These are phyloP conservation scores for Ceratoteleas bidentatus DNA, from an alignment of 1,140 invertebrate genomes.

Conservation along the genomic window DNA sequence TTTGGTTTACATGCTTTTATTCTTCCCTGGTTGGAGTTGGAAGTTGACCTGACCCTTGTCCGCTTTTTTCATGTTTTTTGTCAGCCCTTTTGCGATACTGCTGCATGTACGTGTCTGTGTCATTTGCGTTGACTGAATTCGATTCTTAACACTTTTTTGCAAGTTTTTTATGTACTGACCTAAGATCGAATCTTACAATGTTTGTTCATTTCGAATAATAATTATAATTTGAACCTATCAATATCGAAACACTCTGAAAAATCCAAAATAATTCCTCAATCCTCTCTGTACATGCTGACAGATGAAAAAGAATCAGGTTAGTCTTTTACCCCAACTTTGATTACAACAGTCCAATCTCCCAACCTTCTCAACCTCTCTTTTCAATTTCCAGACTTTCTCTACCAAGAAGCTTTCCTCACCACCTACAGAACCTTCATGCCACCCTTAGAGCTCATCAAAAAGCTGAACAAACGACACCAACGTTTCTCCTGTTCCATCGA, in stretches of 20 bases:
- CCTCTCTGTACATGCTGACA: constrained; percentile 68
- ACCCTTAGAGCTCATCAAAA: constrained; percentile 92
- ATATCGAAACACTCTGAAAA: too few relatives aligned
- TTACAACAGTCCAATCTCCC: constrained; percentile 10
- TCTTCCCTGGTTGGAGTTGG: constrained; percentile 23
- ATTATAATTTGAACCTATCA: too few relatives aligned
- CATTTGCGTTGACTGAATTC: not conserved
- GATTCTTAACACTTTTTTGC: too few relatives aligned
- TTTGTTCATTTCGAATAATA: too few relatives aligned
- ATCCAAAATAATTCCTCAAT: too few relatives aligned
- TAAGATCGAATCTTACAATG: too few relatives aligned
- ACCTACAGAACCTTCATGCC: constrained; percentile 97
- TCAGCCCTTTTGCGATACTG: not conserved
- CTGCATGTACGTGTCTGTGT: constrained; percentile 28
- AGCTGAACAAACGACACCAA: constrained; percentile 92
- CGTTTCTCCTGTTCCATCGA: constrained; percentile 90
- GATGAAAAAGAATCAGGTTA: constrained; percentile 83
- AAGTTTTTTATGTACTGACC: too few relatives aligned
- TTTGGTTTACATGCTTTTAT: constrained; percentile 46
- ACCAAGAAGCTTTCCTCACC: constrained; percentile 98
- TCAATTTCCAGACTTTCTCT: constrained; percentile 89
- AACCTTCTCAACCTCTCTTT: too few relatives aligned
- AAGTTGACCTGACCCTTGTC: constrained; percentile 51
- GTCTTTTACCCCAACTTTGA: constrained; percentile 57
- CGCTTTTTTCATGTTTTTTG: constrained; percentile 16